A percentile compares a stretch with the other conserved stretches of the same genome.
Conservation (phyloP, 1,140 invertebrate genomes). For the Oryctes rhinoceros region DNA sequence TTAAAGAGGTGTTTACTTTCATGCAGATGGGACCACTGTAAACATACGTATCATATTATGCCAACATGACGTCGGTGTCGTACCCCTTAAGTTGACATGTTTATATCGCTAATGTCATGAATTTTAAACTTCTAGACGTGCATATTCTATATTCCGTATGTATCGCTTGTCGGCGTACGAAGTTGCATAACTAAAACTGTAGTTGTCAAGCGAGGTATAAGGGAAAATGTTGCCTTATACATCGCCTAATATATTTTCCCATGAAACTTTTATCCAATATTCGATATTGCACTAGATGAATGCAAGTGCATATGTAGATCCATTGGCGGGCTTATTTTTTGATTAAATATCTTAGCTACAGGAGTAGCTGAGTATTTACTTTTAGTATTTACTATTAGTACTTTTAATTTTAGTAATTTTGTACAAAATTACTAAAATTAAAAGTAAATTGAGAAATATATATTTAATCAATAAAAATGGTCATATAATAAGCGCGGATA, state of each 20-base stretch:
- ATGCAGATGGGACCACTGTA: background rate
- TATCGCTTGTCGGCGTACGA: background rate
- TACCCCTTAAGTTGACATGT: background rate
- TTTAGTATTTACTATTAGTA: too few relatives aligned
- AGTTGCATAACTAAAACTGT: slow-evolving; percentile 2
- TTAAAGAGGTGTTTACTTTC: slow-evolving; percentile 18
- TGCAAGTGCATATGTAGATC: background rate
- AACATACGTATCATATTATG: background rate
- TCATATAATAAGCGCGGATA: too few relatives aligned
- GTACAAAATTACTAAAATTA: too few relatives aligned
- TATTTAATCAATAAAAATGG: too few relatives aligned
- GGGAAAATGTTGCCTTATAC: background rate
- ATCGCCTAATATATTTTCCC: too few relatives aligned
- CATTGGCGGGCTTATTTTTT: background rate
- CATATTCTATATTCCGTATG: background rate
- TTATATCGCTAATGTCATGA: background rate
- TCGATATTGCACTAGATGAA: too few relatives aligned
- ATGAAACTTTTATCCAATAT: too few relatives aligned
- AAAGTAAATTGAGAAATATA: too few relatives aligned
- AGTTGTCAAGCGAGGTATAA: too few relatives aligned
- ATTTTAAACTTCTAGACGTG: background rate
- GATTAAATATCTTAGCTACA: too few relatives aligned
- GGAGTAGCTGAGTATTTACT: too few relatives aligned
- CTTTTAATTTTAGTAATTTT: too few relatives aligned
- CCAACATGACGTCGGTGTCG: background rate